Evolutionary conservation across 2,888 invertebrate genomes (phyloP).

Genomic region (Melanotus villosus): DNA sequence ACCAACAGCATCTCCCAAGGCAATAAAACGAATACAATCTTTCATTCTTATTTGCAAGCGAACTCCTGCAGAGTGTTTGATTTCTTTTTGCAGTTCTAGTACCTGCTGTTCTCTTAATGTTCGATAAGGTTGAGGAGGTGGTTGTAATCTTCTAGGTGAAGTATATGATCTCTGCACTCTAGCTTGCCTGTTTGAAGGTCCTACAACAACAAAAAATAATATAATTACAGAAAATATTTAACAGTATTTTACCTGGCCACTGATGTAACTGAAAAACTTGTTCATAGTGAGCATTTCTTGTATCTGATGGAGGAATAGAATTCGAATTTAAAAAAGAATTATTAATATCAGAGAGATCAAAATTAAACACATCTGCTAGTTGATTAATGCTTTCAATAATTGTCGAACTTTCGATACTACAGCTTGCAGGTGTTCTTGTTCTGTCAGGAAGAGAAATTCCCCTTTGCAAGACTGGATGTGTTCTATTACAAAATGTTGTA

Average conservation of each 20-base stretch:
- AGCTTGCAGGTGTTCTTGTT: conserved; percentile 15
- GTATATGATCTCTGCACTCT: conserved; percentile 47
- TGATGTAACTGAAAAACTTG: conserved; percentile 59
- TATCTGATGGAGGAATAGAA: conserved; percentile 52
- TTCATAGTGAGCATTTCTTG: conserved; percentile 59
- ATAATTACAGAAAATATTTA: background rate
- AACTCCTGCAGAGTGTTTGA: conserved; percentile 83
- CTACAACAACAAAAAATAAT: conserved; percentile 7
- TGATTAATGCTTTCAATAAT: conserved; percentile 40
- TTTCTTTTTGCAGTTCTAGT: conserved; percentile 81
- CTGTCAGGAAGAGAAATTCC: conserved; percentile 53
- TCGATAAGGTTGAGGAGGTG: conserved; percentile 69
- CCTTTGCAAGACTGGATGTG: conserved; percentile 56
- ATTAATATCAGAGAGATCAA: conserved; percentile 53
- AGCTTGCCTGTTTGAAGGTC: conserved; percentile 35
- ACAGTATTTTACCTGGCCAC: conserved; percentile 54
- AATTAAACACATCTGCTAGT: conserved; percentile 60
- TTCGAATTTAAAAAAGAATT: conserved; percentile 38
- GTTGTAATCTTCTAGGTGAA: conserved; percentile 67
- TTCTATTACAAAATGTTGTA: too few species aligned
- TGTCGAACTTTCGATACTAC: conserved; percentile 23
- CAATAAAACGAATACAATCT: conserved; percentile 79
- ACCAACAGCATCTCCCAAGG: conserved; percentile 82
- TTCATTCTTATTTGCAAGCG: conserved; percentile 76
- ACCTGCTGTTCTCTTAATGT: conserved; percentile 84